phyloP scores from a whole-genome alignment of 2,113 vertebrate genomes.

The Cinclus cinclus region DNA sequence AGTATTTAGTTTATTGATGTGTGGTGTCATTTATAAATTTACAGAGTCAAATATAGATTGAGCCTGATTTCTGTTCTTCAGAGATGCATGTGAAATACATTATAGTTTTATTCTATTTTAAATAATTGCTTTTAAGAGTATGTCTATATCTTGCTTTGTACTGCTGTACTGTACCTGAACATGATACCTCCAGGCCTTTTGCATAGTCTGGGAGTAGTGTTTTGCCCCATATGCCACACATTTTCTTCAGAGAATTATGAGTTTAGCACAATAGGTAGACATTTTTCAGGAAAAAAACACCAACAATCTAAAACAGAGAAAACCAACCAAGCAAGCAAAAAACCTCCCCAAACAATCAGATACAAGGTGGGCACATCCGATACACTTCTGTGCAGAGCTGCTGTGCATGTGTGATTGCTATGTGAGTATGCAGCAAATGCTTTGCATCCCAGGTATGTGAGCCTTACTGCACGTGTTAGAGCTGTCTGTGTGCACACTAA shows the following conservation, averaged over 20 bases:
- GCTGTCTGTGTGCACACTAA: background rate
- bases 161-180: background rate
- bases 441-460: background rate
- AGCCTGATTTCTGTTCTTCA: slow-evolving; percentile 9
- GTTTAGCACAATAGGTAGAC: background rate
- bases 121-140: background rate
- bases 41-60: background rate
- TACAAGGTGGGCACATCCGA: too few relatives aligned
- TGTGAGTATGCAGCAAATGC: background rate
- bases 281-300: background rate
- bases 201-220: background rate
- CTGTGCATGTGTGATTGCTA: background rate
- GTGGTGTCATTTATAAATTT: slow-evolving; percentile 49
- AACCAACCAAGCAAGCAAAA: background rate
- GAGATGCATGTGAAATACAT: background rate
- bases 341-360: background rate
- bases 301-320: background rate
- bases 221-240: background rate
- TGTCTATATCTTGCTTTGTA: background rate
- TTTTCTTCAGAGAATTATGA: background rate
- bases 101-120: slow-evolving; percentile 22
- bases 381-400: background rate
- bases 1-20: slow-evolving; percentile 53
- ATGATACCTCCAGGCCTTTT: background rate
- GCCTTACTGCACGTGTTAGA: background rate